A percentile compares a stretch with the other conserved stretches of the same genome.
phyloP scores from a whole-genome alignment of 2,888 invertebrate genomes.

The Lasius platythorax region DNA sequence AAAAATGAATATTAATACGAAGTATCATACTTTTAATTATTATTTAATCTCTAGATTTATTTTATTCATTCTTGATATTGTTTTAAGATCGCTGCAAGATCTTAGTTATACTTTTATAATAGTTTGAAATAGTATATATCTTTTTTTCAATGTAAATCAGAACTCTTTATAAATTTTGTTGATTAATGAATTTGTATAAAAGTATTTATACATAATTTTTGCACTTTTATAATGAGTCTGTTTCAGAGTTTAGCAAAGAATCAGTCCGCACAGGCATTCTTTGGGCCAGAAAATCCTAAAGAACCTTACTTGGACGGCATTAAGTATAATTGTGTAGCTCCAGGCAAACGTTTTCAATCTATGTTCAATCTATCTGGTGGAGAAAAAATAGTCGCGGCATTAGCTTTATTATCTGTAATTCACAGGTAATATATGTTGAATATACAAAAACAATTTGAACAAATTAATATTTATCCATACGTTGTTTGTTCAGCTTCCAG shows the following conservation, averaged over 20 bases:
- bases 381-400: conserved; percentile 99
- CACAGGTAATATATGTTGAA: no score
- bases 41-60: no score
- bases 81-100: no score
- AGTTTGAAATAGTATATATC: neutral
- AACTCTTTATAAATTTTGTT: conserved; percentile 94
- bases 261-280: conserved; percentile 97
- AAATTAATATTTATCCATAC: neutral
- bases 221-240: conserved; percentile 26
- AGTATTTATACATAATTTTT: conserved; percentile 14
- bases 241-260: conserved; percentile 94
- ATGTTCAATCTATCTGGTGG: conserved; percentile 99
- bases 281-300: conserved; percentile 99
- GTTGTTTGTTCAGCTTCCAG: conserved; percentile 90
- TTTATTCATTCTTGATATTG: no score
- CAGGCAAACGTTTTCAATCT: conserved; percentile 99
- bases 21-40: no score
- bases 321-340: conserved; percentile 99
- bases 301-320: conserved; percentile 99
- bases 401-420: conserved; percentile 99
- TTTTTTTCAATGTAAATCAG: neutral
- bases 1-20: no score
- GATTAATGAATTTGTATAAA: conserved; percentile 8
- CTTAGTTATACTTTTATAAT: neutral
- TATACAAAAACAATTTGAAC: neutral